Evolutionary conservation across 1,140 invertebrate species (phyloP).

Genomic region (Heterodera schachtii): DNA sequence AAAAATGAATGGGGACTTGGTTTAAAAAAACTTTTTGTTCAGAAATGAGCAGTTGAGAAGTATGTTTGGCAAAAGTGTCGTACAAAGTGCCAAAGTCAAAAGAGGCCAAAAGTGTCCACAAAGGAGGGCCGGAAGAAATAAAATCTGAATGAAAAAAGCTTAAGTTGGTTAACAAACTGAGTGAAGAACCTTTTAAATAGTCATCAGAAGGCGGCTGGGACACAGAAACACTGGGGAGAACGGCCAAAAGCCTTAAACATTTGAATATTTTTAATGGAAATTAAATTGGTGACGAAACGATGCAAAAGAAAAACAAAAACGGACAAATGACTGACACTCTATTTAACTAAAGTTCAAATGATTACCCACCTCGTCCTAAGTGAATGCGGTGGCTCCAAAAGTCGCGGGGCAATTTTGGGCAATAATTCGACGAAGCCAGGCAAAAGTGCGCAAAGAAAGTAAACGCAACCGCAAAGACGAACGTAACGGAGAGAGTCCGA

Average conservation of each 20-base stretch:
- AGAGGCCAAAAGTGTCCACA: slow-evolving; percentile 37
- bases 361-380: not conserved
- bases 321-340: no score
- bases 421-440: slow-evolving; percentile 28
- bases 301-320: no score
- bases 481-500: not conserved
- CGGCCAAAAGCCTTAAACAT: slow-evolving; percentile 5
- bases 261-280: not conserved
- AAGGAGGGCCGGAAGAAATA: slow-evolving; percentile 16
- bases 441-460: slow-evolving; percentile 36
- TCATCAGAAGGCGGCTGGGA: slow-evolving; percentile 8
- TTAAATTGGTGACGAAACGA: not conserved
- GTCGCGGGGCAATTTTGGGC: not conserved
- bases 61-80: slow-evolving; percentile 10
- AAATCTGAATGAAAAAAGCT: slow-evolving; percentile 29
- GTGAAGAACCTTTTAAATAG: slow-evolving; percentile 27
- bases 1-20: not conserved
- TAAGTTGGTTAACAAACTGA: not conserved
- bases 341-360: not conserved
- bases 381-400: not conserved
- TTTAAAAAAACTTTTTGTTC: slow-evolving; percentile 24
- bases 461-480: slow-evolving; percentile 22
- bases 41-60: slow-evolving; percentile 7
- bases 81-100: slow-evolving; percentile 30
- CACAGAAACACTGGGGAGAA: not conserved